Evolutionary conservation across 2,888 invertebrate genomes (phyloP).

Genomic region (Balanococcus diminutus): DNA sequence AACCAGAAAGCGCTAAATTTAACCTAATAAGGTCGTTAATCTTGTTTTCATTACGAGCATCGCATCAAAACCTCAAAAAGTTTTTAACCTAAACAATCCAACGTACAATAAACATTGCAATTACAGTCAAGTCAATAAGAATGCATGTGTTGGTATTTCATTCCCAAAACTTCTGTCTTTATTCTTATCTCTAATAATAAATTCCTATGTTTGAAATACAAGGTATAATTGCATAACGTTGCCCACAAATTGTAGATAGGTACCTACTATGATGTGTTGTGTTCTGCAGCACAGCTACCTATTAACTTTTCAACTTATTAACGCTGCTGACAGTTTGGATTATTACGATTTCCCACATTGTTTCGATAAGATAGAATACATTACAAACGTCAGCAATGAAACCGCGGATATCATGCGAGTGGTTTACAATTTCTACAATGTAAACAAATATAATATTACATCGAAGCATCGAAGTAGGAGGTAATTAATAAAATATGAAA

Average conservation of each 20-base stretch:
- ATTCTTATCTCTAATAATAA: background rate
- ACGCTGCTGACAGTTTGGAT: background rate
- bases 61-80: conserved; percentile 7
- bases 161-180: background rate
- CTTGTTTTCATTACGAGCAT: background rate
- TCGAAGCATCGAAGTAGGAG: background rate
- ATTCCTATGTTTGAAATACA: background rate
- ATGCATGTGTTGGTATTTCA: background rate
- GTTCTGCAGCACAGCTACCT: background rate
- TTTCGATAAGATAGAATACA: background rate
- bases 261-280: background rate
- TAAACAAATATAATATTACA: background rate
- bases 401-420: background rate
- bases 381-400: background rate
- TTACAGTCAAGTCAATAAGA: conserved; percentile 11
- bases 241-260: background rate
- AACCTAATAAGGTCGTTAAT: background rate
- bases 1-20: background rate
- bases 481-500: background rate
- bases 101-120: conserved; percentile 17
- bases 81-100: background rate
- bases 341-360: conserved; percentile 10
- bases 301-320: conserved; percentile 13
- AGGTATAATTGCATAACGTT: background rate
- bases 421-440: background rate